A percentile compares a stretch with the other conserved stretches of the same genome.
Conservation (phyloP, 2,888 invertebrate species). For the Apomyelois bistriatella region DNA sequence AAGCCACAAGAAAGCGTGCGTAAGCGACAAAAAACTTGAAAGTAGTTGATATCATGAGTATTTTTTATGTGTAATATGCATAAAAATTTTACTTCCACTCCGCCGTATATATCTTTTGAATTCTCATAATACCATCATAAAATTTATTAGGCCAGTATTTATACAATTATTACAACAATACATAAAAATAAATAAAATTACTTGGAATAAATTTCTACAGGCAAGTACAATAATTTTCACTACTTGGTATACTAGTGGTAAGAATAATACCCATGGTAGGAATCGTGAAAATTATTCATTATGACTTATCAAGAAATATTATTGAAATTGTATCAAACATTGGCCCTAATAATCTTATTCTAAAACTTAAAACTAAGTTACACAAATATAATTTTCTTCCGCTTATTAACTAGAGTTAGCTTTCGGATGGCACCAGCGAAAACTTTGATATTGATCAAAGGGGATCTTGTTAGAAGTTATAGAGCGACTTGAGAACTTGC, state of each 20-base stretch:
- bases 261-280: too few species aligned
- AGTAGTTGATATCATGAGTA: slow-evolving; percentile 9
- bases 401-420: slow-evolving; percentile 17
- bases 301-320: neutral
- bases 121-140: neutral
- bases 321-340: neutral
- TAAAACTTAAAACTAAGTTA: slow-evolving; percentile 4
- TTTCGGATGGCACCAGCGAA: neutral
- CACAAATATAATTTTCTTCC: slow-evolving; percentile 18
- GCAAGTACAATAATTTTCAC: too few species aligned
- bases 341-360: neutral
- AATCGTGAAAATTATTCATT: too few species aligned
- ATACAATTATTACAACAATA: too few species aligned
- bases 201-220: too few species aligned
- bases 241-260: too few species aligned
- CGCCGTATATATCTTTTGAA: neutral
- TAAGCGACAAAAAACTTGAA: slow-evolving; percentile 32
- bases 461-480: slow-evolving; percentile 5
- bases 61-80: neutral
- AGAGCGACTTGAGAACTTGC: neutral
- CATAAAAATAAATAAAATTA: too few species aligned
- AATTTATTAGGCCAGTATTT: neutral
- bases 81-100: neutral
- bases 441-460: neutral
- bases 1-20: slow-evolving; percentile 59